These are phyloP conservation scores for Andrena marginata DNA, from an alignment of 2,888 invertebrate species.

Conservation along the genomic window DNA sequence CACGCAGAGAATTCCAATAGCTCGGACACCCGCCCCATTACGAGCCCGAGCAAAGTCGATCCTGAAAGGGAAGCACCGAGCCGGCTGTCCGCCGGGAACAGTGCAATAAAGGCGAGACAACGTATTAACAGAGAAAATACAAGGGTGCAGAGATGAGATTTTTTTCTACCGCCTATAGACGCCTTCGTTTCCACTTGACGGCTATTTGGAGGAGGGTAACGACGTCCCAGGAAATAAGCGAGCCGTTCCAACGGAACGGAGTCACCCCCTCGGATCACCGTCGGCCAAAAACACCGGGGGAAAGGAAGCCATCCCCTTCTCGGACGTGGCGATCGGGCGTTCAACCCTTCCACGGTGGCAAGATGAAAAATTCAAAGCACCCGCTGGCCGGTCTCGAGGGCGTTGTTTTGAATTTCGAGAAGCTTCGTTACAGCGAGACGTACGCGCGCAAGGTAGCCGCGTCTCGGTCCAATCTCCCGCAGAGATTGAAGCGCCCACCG, in stretches of 20 bases:
- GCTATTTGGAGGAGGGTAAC: conserved; percentile 30
- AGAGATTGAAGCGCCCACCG: conserved; percentile 42
- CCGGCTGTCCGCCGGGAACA: not conserved
- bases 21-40: not conserved
- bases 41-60: conserved; percentile 15
- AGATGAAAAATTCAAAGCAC: conserved; percentile 18
- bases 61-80: not conserved
- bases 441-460: not conserved
- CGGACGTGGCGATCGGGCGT: not conserved
- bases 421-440: conserved; percentile 23
- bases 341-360: conserved; percentile 1
- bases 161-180: conserved; percentile 25
- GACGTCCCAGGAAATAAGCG: not conserved
- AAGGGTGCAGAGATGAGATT: conserved; percentile 46
- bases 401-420: conserved; percentile 40
- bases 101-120: conserved; percentile 43
- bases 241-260: not conserved
- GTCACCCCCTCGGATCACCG: not conserved
- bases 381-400: not conserved
- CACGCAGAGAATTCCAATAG: no score
- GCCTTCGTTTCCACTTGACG: conserved; percentile 29
- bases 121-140: conserved; percentile 43
- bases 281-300: not conserved
- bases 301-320: no score
- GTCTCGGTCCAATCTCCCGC: conserved; percentile 31